Evolutionary conservation across 2,888 invertebrate genomes (phyloP).

Genomic region (Sinhomidia bicolor): DNA sequence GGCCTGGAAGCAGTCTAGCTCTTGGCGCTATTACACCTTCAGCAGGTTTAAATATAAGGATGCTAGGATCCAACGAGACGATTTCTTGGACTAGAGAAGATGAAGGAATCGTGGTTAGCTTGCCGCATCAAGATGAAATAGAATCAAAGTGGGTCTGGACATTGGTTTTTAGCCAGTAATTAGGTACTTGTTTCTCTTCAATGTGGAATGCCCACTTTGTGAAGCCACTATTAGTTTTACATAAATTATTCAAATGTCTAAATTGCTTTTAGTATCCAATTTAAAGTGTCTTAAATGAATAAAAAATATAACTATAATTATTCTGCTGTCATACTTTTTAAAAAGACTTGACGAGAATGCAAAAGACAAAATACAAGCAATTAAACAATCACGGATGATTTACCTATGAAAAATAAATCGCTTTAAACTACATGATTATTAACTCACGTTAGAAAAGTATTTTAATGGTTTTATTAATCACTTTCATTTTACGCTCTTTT

Average conservation of each 20-base stretch:
- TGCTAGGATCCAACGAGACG: conserved; percentile 52
- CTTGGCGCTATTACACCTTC: conserved; percentile 80
- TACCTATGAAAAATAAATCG: no score
- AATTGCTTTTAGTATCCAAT: no score
- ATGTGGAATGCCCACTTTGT: no score
- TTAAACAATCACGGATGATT: no score
- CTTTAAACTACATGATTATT: background rate
- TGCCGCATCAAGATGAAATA: conserved; percentile 55
- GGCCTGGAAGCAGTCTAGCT: conserved; percentile 81
- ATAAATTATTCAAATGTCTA: no score
- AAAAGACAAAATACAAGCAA: no score
- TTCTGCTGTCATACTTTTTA: no score
- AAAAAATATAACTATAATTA: background rate
- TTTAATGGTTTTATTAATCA: conserved; percentile 11
- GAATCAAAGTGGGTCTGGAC: conserved; percentile 78
- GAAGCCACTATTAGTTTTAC: no score
- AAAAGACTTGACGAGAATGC: no score
- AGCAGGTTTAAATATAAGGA: conserved; percentile 53
- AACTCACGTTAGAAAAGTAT: background rate
- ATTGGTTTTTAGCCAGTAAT: conserved; percentile 66
- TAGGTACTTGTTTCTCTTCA: no score
- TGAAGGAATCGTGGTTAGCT: background rate
- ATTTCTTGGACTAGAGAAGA: conserved; percentile 26
- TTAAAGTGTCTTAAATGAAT: background rate
- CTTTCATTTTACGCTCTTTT: conserved; percentile 14